Percentiles rank a stretch among this genome's conserved stretches.
phyloP scores from a whole-genome alignment of 1,140 invertebrate species.

The Drosophila takahashii region DNA sequence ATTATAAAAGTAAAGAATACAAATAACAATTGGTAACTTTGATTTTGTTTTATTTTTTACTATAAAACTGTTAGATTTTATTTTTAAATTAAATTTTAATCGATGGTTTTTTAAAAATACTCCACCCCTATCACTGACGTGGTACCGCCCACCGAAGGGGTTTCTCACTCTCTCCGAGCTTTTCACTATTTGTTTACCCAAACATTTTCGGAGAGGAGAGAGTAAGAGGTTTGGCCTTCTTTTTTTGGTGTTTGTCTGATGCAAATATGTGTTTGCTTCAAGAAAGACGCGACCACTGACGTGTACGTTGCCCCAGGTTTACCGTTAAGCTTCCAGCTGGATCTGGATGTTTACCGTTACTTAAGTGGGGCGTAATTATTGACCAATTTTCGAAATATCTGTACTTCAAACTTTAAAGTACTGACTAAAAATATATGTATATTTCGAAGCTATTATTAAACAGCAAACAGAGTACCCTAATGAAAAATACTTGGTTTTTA shows the following conservation, averaged over 20 bases:
- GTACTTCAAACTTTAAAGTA: no score
- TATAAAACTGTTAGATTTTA: no score
- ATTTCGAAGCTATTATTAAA: no score
- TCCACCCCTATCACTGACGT: constrained; percentile 51
- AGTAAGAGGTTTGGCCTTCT: neutral
- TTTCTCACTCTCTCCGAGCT: constrained; percentile 10
- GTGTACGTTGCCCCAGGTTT: constrained; percentile 49
- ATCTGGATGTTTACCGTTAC: constrained; percentile 24
- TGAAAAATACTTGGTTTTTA: no score
- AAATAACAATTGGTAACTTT: no score
- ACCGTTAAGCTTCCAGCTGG: constrained; percentile 22
- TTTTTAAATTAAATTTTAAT: neutral
- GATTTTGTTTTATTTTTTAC: no score
- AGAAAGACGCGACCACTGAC: constrained; percentile 44
- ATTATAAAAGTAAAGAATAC: no score
- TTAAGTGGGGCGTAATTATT: constrained; percentile 5
- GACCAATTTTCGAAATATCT: neutral
- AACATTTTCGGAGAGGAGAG: constrained; percentile 28
- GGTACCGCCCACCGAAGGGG: constrained; percentile 32
- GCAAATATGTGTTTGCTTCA: constrained; percentile 39
- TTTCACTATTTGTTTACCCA: constrained; percentile 37
- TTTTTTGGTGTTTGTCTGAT: constrained; percentile 42
- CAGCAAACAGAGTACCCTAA: no score
- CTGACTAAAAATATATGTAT: neutral
- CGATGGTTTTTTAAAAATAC: neutral